Conservation (phyloP, 2,797 vertebrate genomes). For the Petrocephalus sullivani region DNA sequence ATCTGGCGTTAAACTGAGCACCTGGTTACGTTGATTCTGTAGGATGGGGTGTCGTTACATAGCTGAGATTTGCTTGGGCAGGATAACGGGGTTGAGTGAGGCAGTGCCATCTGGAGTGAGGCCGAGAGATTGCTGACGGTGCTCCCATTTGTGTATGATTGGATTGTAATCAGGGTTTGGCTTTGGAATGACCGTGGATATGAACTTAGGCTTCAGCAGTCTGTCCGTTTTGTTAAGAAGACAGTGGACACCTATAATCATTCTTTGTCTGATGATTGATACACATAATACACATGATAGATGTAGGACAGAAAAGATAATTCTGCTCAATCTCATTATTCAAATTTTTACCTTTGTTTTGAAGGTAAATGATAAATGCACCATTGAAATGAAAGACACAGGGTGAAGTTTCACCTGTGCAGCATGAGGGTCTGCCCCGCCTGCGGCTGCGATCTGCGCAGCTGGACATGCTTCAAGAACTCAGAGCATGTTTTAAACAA, state of each 20-base stretch:
- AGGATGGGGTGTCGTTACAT: neutral
- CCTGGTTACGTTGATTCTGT: neutral
- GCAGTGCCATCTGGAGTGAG: neutral
- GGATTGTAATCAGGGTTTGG: neutral
- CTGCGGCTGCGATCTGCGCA: neutral
- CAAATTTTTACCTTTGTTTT: neutral
- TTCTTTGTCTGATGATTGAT: neutral
- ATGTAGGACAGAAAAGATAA: neutral
- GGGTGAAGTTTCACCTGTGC: neutral
- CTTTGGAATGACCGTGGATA: neutral
- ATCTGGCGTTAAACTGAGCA: neutral
- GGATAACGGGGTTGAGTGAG: neutral
- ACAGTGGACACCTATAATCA: neutral
- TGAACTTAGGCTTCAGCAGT: neutral
- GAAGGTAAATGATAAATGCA: neutral
- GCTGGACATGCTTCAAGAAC: neutral
- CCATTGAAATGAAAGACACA: neutral
- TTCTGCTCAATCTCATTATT: neutral
- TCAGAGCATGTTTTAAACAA: neutral
- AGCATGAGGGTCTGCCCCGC: neutral
- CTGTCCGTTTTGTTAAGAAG: neutral
- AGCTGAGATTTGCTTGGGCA: neutral
- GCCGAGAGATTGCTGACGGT: neutral
- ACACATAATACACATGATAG: neutral
- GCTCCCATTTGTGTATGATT: neutral